Evolutionary conservation across 2,888 invertebrate species (phyloP), one percentile per base, ranked within the genome.

Genomic region (Parnassius glacialis): DNA sequence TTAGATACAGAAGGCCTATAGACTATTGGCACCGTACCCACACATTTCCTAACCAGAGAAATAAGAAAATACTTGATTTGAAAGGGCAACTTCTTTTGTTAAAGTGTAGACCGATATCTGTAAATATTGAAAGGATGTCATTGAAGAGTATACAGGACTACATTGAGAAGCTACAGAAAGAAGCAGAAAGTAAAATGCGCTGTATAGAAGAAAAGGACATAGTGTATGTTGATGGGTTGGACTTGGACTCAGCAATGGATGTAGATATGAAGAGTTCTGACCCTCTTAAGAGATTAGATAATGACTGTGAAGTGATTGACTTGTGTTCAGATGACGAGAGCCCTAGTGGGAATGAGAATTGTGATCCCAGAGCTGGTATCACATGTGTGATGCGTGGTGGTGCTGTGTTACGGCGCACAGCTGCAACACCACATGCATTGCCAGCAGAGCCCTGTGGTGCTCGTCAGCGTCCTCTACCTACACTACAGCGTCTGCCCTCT

Each of bases 261-360:
- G 66, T 67, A 2, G 87, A 88, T 44, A 70, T 74, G 52, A 80
- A 79, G 64, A 71, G 66, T 66, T 68, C 73, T 57, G 89, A 90
- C 67, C 87, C 89, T 9, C 71, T 90, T 59, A 84, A 84, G 65
- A 75, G 83, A 61, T 65, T 70, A 42, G 86, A 86, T 53, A 75
- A 72, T 70, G 87, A 85, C n/a, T 87, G 87, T 84, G 92, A 93
- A 74, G 93, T 93, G 77, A 94, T 95, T 70, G 94, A 95, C 78
- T 90, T 95, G 75, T 95, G 94, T 80, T 94, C 95, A 1, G 94
- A 94, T 63, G 94, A 94, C 70, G 94, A 95, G 65, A 78, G 76
- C 69, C 70, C 81, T 51, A 80, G 79, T 74, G 85, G 78, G 10
- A 90, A 90, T 67, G 90, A 90, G 70, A 90, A 90, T 68, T 86